Percentiles rank a stretch among this genome's conserved stretches.
Evolutionary conservation across 53 echinoderm and acorn worm species (phyloP).

Genomic region (Crossaster papposus): DNA sequence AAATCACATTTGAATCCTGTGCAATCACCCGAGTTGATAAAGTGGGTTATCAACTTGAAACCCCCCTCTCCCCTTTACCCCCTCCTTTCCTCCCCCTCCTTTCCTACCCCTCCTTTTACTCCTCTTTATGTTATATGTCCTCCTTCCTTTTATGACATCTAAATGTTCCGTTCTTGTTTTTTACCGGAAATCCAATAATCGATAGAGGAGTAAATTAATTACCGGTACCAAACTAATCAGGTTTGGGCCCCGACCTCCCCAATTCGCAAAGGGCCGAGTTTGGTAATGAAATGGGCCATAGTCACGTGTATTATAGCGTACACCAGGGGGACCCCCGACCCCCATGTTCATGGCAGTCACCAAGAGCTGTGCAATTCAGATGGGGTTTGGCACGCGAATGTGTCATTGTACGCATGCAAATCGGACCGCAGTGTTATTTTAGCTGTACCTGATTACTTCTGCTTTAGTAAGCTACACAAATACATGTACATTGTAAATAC

Average conservation of each 20-base stretch:
- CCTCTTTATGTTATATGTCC: no score
- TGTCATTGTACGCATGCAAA: not conserved
- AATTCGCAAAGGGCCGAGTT: not conserved
- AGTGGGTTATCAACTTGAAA: not conserved
- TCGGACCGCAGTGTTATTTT: not conserved
- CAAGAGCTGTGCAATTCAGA: not conserved
- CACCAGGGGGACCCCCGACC: not conserved
- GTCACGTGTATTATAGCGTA: no score
- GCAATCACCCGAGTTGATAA: no score
- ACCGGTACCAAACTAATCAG: constrained; percentile 31
- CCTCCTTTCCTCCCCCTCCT: no score
- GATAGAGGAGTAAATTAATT: constrained; percentile 27
- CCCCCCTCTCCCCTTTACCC: not conserved
- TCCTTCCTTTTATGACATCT: not conserved
- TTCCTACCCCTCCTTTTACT: no score
- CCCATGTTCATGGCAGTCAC: not conserved
- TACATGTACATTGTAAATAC: no score
- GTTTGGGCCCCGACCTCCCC: not conserved
- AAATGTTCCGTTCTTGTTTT: constrained; percentile 20
- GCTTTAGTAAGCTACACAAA: not conserved
- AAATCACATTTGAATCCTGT: no score
- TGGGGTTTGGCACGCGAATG: not conserved
- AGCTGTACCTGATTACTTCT: not conserved
- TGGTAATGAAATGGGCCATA: constrained; percentile 1
- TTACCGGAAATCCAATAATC: constrained; percentile 29